These are phyloP conservation scores for Euzophera pinguis DNA, from an alignment of 2,888 invertebrate species.

Conservation along the genomic window DNA sequence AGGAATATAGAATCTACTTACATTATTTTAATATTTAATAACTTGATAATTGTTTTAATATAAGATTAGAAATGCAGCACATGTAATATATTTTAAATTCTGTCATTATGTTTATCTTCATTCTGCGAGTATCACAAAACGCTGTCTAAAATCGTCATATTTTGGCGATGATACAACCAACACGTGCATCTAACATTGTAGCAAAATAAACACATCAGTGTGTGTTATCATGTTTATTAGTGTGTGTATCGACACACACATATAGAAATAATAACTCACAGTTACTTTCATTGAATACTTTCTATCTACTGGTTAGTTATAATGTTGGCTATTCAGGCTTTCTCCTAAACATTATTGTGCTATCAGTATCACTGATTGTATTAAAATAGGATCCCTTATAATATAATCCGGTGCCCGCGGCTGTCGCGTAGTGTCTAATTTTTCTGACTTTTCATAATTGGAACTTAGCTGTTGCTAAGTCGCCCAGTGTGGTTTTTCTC, in stretches of 20 bases:
- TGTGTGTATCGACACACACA: not conserved
- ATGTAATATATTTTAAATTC: not conserved
- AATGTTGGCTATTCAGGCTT: not conserved
- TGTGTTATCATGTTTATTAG: not conserved
- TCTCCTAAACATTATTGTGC: not conserved
- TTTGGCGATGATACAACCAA: not conserved
- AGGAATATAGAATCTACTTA: no score
- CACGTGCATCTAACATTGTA: not conserved
- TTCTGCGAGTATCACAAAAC: not conserved
- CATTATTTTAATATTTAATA: no score
- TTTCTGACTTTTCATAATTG: no score
- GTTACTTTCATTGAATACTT: conserved; percentile 12
- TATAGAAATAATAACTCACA: not conserved
- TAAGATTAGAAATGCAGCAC: no score
- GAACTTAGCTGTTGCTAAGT: no score
- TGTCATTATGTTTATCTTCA: not conserved
- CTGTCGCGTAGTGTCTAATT: no score
- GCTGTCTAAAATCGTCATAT: not conserved
- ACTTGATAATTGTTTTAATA: no score
- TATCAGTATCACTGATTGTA: not conserved
- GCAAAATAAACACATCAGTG: not conserved
- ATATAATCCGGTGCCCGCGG: no score
- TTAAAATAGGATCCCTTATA: not conserved
- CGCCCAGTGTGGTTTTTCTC: no score
- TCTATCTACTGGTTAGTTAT: not conserved